Percentiles rank a stretch among this genome's conserved stretches.
Conservation (phyloP, 30 jellyfish, hydroid and myxozoan genomes). For the Turritopsis dohrnii region DNA sequence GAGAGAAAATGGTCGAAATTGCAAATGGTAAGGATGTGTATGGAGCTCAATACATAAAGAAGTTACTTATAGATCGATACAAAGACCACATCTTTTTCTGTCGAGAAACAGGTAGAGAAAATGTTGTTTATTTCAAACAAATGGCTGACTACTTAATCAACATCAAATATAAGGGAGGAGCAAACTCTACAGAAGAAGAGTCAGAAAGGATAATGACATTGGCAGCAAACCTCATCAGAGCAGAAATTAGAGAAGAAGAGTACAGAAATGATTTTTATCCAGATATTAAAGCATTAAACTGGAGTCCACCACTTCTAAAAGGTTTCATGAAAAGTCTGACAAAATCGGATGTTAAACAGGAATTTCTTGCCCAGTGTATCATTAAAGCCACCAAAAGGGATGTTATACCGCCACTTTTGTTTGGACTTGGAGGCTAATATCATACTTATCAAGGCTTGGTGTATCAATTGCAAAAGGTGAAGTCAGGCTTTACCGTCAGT, state of each 20-base stretch:
- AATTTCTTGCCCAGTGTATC: not conserved
- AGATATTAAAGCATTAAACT: constrained; percentile 17
- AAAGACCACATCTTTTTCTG: not conserved
- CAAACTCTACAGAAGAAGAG: constrained; percentile 9
- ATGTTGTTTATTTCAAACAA: constrained; percentile 27
- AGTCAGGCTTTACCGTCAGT: not conserved
- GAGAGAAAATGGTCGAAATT: not conserved
- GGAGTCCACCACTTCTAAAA: constrained; percentile 26
- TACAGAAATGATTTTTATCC: constrained; percentile 1
- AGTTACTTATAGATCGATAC: not conserved
- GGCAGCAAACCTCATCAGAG: constrained; percentile 36
- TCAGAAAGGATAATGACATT: constrained; percentile 22
- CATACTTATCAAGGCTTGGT: not conserved
- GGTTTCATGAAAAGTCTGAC: not conserved
- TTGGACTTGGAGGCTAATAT: not conserved
- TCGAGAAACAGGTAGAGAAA: not conserved
- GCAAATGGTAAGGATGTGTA: not conserved
- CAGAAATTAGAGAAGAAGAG: constrained; percentile 23
- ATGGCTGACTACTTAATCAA: constrained; percentile 33
- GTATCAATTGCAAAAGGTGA: not conserved
- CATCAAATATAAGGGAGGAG: not conserved
- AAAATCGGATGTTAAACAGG: not conserved
- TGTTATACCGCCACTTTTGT: not conserved
- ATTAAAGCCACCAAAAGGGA: not conserved
- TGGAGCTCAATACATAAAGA: not conserved